These are phyloP conservation scores for Chromobotia macracanthus DNA, from an alignment of 2,797 vertebrate species.

Conservation along the genomic window DNA sequence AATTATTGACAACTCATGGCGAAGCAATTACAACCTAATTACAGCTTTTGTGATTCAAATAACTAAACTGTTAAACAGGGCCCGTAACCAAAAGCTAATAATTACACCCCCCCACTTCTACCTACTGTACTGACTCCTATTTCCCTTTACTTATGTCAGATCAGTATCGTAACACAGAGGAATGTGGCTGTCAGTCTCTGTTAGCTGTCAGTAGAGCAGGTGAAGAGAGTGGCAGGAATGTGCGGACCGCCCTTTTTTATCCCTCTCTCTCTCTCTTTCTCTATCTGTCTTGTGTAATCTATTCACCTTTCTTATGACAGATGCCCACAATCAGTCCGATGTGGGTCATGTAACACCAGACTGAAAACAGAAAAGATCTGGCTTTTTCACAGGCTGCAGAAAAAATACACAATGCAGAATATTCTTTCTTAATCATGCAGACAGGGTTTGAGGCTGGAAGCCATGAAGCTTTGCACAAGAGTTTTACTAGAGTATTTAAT, in stretches of 20 bases:
- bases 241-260: conserved; percentile 28
- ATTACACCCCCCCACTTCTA: conserved; percentile 27
- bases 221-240: conserved; percentile 7
- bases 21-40: conserved; percentile 63
- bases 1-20: conserved; percentile 67
- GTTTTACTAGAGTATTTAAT: conserved; percentile 34
- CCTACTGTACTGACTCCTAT: conserved; percentile 33
- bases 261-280: conserved; percentile 15
- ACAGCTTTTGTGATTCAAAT: conserved; percentile 62
- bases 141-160: conserved; percentile 30
- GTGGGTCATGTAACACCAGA: conserved; percentile 63
- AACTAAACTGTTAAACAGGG: conserved; percentile 59
- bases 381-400: not conserved
- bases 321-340: conserved; percentile 59
- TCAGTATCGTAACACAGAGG: not conserved
- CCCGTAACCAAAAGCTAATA: conserved; percentile 60
- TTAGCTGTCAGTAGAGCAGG: conserved; percentile 9
- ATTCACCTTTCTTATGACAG: conserved; percentile 68
- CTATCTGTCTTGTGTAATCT: conserved; percentile 52
- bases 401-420: not conserved
- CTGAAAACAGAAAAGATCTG: conserved; percentile 46
- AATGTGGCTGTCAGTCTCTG: conserved; percentile 11
- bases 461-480: conserved; percentile 1
- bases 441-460: conserved; percentile 1
- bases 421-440: not conserved